Base-by-base conservation (phyloP, 2,888 invertebrate species). In the Acanthopleura granulata region DNA sequence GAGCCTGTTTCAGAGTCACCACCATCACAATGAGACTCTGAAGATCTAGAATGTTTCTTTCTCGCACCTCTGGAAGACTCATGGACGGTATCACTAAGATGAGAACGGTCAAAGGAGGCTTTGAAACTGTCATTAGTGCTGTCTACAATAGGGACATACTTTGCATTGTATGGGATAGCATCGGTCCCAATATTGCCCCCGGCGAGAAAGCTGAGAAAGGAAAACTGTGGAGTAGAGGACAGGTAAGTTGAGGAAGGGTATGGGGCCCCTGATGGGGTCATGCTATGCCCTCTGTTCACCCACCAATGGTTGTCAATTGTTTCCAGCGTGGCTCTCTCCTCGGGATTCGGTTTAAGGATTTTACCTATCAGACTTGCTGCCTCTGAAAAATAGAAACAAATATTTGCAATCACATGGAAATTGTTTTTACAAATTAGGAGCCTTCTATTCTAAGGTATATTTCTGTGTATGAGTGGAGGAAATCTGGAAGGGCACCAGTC, bases 251-350 rank as follows among this genome's bases (percentile, higher is more conserved):
- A 81, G 16, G 78, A 79, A 0, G 82, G 77, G 76, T 86, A 86
- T 4, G 82, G 83, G 51, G 79, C 79, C 27, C 82, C 82, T 69
- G 82, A 83, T 3, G 88, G 88, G 72, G 84, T 84, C 62, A 79
- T 76, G 22, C 80, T 80, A 78, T 85, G 85, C 50, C 87, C 87
- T 27, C 88, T 80, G 79, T 99, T 98, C 78, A 99, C 95, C 99
- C 99, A 99, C 96, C 96, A 95, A 92, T 99, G 96, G 69, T 94
- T 94, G 89, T 98, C 97, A 80, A 99, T 97, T 90, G 96, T 96
- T 79, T 96, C 95, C 81, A 99, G 96, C 85, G 95, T 95, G 14
- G 98, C 97, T 81, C 99, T 93, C 87, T 95, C 94, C 72, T 94
- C 92, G 0, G 98, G 96, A 87, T 96, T 95, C 62, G 98, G 97